Conservation (phyloP, 2,888 invertebrate genomes). For the Sussaba pulchella region DNA sequence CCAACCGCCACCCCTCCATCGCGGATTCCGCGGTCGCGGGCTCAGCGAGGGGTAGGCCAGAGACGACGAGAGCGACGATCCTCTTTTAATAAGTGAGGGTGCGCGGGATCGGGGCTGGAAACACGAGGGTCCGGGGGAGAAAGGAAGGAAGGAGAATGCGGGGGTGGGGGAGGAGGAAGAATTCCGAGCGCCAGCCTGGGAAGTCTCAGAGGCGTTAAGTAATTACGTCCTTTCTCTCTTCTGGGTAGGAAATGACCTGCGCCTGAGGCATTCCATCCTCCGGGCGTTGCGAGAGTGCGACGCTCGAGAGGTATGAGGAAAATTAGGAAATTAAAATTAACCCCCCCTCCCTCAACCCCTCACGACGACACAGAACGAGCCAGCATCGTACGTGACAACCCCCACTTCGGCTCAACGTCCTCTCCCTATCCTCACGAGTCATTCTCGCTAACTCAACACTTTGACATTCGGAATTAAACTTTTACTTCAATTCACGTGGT, state of each 20-base stretch:
- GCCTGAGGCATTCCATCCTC: conserved; percentile 64
- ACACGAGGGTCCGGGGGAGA: conserved; percentile 40
- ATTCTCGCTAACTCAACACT: conserved; percentile 40
- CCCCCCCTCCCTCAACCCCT: conserved; percentile 70
- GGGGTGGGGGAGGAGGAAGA: conserved; percentile 64
- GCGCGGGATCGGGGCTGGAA: conserved; percentile 48
- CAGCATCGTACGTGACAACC: no score
- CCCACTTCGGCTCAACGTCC: conserved; percentile 6
- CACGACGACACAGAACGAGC: conserved; percentile 2
- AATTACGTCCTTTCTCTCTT: conserved; percentile 84
- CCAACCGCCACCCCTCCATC: conserved; percentile 70
- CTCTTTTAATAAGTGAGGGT: conserved; percentile 82
- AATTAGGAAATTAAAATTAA: conserved; percentile 84
- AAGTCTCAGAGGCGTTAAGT: conserved; percentile 83
- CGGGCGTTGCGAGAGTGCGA: conserved; percentile 32
- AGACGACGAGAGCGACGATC: conserved; percentile 73
- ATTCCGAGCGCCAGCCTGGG: conserved; percentile 38
- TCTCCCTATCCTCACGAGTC: conserved; percentile 25
- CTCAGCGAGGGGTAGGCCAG: conserved; percentile 71
- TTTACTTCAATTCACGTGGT: background rate
- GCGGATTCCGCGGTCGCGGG: conserved; percentile 55
- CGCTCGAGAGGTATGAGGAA: conserved; percentile 78
- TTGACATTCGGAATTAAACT: conserved; percentile 48
- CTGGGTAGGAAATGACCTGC: conserved; percentile 82
- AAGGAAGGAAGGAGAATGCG: conserved; percentile 30